Conservation (phyloP, 2,888 invertebrate species). For the Agrochola litura region DNA sequence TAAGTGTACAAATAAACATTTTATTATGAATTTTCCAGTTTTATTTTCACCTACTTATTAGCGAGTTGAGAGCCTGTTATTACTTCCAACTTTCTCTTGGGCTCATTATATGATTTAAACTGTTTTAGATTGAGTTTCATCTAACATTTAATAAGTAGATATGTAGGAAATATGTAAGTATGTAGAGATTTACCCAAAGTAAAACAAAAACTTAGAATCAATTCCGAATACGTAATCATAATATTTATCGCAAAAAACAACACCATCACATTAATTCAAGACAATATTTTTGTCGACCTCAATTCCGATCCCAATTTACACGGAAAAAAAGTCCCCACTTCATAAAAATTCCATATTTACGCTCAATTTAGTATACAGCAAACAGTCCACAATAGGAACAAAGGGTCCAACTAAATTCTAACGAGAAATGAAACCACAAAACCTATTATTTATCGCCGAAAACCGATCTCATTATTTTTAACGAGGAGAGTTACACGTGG, state of each 20-base stretch:
- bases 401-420: conserved; percentile 64
- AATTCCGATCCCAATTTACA: conserved; percentile 35
- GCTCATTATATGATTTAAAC: neutral
- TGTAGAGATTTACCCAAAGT: neutral
- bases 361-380: conserved; percentile 59
- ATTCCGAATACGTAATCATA: neutral
- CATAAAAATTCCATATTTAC: conserved; percentile 57
- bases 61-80: neutral
- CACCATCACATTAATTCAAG: conserved; percentile 9
- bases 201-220: neutral
- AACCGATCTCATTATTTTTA: conserved; percentile 88
- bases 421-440: conserved; percentile 71
- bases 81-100: too few species aligned
- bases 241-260: conserved; percentile 13
- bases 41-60: neutral
- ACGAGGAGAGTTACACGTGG: conserved; percentile 81
- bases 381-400: conserved; percentile 61
- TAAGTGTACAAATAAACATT: too few species aligned
- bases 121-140: neutral
- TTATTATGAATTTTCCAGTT: neutral
- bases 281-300: conserved; percentile 28
- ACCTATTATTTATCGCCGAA: conserved; percentile 80
- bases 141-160: neutral
- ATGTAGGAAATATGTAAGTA: neutral
- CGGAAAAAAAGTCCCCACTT: conserved; percentile 36